Evolutionary conservation across 2,888 invertebrate species (phyloP), one percentile per base, ranked within the genome.

Genomic region (Antheraea yamamai): DNA sequence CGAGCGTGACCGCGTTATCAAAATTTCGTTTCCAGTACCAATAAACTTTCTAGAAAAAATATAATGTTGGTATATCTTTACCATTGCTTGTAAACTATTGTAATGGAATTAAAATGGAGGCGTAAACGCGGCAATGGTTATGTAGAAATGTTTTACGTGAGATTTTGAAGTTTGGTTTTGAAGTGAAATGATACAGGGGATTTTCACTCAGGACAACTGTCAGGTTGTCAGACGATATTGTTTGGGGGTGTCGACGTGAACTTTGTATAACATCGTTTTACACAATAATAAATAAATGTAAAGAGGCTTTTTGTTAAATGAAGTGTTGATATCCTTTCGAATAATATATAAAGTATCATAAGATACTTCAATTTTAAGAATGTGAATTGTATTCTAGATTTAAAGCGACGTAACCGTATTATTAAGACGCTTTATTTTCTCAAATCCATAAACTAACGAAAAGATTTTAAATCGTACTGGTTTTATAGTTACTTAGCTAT

Each of bases 1-100:
- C 72, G 77, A 73, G 81, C 86, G 87, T 86, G 86, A 85, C 82
- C 76, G 79, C 77, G 73, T 77, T 86, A 81, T 82, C 73, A 79
- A 85, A 79, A 75, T 79, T 75, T 30, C 26, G 26, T 39, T 55
- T 71, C 51, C 72, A 8, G n/a, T 12, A 70, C 70, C 61, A 61
- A 74, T 72, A 26, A 70, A 55, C 14, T 58, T 10, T 39, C 55
- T 12, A 20, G 68, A 39, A 23, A 55, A 30, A 39, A 18, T 18
- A 35, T 26, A 20, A 47, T 75, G 18, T 51, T 26, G 14, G 8
- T 26, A 20, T 47, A 16, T 10, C 14, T 8, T 72, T 61, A 8
- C 23, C 72, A 75, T 75, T 72, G 61, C 74, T 14, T 23, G 47
- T 61, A 26, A 51, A 16, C 72, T 70, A 70, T 39, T 35, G 18